These are phyloP conservation scores for Prietella phreatophila DNA, from an alignment of 2,113 vertebrate genomes.

Conservation along the genomic window DNA sequence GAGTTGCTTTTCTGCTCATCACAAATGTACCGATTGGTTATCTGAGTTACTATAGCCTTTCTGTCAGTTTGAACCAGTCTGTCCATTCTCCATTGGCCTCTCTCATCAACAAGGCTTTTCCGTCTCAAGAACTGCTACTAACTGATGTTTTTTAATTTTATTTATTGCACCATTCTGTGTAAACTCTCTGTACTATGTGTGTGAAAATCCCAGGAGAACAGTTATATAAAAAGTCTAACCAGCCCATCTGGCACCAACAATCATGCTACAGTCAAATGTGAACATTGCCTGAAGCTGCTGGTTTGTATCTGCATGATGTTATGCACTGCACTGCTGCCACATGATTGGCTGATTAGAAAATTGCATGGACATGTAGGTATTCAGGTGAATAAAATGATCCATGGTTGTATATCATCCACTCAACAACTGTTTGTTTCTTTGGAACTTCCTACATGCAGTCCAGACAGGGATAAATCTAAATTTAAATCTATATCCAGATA, in stretches of 20 bases:
- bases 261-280: not conserved
- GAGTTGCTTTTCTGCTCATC: not conserved
- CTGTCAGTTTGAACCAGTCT: too few species aligned
- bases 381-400: not conserved
- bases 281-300: not conserved
- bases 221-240: too few species aligned
- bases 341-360: not conserved
- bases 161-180: not conserved
- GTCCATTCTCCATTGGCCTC: too few species aligned
- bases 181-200: not conserved
- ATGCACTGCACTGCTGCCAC: not conserved
- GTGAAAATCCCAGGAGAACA: not conserved
- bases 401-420: not conserved
- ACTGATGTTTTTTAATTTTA: not conserved
- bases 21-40: not conserved
- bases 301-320: not conserved
- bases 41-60: too few species aligned
- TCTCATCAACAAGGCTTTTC: not conserved
- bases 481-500: not conserved
- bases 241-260: too few species aligned
- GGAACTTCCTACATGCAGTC: not conserved
- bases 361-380: not conserved
- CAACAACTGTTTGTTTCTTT: not conserved
- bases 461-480: not conserved
- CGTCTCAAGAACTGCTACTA: not conserved